Conservation (phyloP, 2,797 vertebrate genomes). For the Chrosomus eos region DNA sequence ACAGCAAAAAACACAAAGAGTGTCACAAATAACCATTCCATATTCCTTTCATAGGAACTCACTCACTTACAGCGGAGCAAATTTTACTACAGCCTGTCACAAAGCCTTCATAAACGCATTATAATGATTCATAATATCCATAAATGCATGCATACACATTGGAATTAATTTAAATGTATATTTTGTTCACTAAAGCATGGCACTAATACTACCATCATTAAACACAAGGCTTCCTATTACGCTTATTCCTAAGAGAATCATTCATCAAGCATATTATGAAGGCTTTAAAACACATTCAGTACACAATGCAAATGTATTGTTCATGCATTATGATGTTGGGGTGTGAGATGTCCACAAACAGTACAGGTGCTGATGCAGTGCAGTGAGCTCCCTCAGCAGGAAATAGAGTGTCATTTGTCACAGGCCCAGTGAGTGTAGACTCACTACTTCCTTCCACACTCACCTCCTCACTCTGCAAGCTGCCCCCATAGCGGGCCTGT, state of each 20-base stretch:
- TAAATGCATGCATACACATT: slow-evolving; percentile 21
- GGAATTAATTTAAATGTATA: neutral
- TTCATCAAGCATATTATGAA: slow-evolving; percentile 40
- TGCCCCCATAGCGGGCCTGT: slow-evolving; percentile 77
- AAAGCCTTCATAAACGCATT: slow-evolving; percentile 44
- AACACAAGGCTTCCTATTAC: neutral
- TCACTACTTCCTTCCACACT: slow-evolving; percentile 72
- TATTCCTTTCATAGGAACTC: slow-evolving; percentile 29
- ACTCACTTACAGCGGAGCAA: slow-evolving; percentile 25
- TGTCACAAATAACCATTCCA: slow-evolving; percentile 48
- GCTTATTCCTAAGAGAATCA: slow-evolving; percentile 21
- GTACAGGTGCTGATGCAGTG: slow-evolving; percentile 41
- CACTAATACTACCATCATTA: slow-evolving; percentile 8
- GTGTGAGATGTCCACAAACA: slow-evolving; percentile 15
- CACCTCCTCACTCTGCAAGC: slow-evolving; percentile 81
- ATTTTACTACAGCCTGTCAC: neutral
- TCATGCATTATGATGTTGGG: slow-evolving; percentile 17
- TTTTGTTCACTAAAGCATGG: neutral
- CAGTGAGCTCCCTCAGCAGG: slow-evolving; percentile 46
- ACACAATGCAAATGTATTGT: neutral
- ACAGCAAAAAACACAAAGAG: slow-evolving; percentile 41
- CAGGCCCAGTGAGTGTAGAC: slow-evolving; percentile 66
- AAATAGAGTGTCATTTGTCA: slow-evolving; percentile 58
- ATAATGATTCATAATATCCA: slow-evolving; percentile 34
- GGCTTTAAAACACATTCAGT: slow-evolving; percentile 33